phyloP scores from a whole-genome alignment of 1,140 invertebrate genomes.

The Galleria mellonella region DNA sequence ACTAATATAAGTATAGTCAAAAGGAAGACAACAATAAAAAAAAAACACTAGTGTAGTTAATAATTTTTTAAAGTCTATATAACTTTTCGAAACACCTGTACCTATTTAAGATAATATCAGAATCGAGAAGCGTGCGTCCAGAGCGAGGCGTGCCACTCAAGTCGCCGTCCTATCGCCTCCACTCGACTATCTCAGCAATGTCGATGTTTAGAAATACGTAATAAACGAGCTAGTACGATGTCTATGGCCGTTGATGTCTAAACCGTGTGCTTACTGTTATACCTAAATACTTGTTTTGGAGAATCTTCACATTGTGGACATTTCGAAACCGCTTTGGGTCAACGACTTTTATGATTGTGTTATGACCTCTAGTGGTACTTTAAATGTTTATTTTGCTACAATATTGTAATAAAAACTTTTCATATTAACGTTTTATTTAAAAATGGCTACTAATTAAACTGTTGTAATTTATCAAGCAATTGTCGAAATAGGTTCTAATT shows the following conservation, averaged over 20 bases:
- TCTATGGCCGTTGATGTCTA: constrained; percentile 47
- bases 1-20: too few relatives aligned
- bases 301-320: constrained; percentile 27
- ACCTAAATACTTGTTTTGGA: constrained; percentile 35
- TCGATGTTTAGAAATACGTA: constrained; percentile 50
- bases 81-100: constrained; percentile 6
- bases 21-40: too few relatives aligned
- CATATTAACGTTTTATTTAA: too few relatives aligned
- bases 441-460: too few relatives aligned
- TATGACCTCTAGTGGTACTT: background rate
- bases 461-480: too few relatives aligned
- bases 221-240: constrained; percentile 28
- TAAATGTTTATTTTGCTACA: too few relatives aligned
- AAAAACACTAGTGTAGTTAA: too few relatives aligned
- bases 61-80: background rate
- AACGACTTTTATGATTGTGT: constrained; percentile 11
- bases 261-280: constrained; percentile 44
- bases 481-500: too few relatives aligned
- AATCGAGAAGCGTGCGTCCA: constrained; percentile 33
- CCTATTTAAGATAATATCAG: constrained; percentile 6
- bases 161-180: constrained; percentile 41
- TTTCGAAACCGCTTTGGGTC: constrained; percentile 23
- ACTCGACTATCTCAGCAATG: constrained; percentile 30
- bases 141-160: constrained; percentile 31
- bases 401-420: too few relatives aligned